Conservation (phyloP, 2,888 invertebrate species). For the Brenthis daphne region DNA sequence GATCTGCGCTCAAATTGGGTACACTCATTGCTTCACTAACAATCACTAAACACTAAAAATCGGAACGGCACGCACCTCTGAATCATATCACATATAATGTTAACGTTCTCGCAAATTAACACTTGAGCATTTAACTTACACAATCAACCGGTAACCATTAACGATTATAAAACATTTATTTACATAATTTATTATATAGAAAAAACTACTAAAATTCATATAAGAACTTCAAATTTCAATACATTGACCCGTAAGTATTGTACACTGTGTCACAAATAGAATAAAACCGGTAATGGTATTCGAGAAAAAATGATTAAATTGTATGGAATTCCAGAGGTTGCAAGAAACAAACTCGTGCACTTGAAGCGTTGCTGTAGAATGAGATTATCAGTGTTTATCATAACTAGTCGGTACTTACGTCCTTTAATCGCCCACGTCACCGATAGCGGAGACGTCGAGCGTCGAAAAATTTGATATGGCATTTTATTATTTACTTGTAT, state of each 20-base stretch:
- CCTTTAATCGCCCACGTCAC: constrained; percentile 77
- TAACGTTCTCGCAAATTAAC: constrained; percentile 62
- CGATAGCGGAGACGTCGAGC: constrained; percentile 61
- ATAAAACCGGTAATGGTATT: neutral
- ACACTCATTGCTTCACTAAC: constrained; percentile 69
- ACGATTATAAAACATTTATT: constrained; percentile 24
- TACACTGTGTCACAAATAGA: neutral
- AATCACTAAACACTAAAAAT: constrained; percentile 47
- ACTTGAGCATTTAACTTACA: constrained; percentile 37
- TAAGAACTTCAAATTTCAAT: neutral
- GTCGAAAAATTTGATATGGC: constrained; percentile 59
- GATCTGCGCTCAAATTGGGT: constrained; percentile 74
- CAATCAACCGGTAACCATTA: neutral
- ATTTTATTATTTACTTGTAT: constrained; percentile 22
- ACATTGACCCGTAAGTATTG: neutral
- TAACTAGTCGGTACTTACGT: constrained; percentile 69
- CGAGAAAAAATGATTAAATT: constrained; percentile 26
- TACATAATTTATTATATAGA: constrained; percentile 39
- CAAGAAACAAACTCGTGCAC: constrained; percentile 66
- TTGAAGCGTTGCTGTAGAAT: constrained; percentile 64
- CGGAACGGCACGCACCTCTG: constrained; percentile 58
- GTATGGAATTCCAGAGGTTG: constrained; percentile 48
- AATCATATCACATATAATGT: constrained; percentile 65
- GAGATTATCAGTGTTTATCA: constrained; percentile 79
- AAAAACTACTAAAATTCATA: neutral